Base-by-base conservation (phyloP, 2,113 vertebrate genomes). In the Dipodomys merriami region DNA sequence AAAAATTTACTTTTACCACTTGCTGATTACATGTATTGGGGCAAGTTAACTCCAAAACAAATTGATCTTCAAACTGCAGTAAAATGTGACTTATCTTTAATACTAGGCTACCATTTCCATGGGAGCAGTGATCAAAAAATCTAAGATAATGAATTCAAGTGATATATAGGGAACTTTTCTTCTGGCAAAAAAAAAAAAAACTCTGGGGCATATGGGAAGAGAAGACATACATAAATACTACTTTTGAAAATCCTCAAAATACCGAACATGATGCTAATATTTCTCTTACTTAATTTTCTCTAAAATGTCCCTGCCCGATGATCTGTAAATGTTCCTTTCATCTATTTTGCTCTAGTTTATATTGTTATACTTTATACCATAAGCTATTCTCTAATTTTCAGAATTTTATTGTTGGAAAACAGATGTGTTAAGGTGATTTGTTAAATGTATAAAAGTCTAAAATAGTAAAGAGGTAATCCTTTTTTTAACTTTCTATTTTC, bases 141-240 rank as follows among this genome's bases (percentile, higher is more conserved):
- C 7, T 82, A 30, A 83, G n/a, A 79, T 90, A 80, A 86, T 94
- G 46, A 6, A 82, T 82, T 94, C 60, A 87, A 90, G 83, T 65
- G 15, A 83, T 46, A 90, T 44, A 57, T 44, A 74, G 7, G 23
- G 29, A 78, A 57, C 69, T 74, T 64, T 91, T 74, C 5, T 18
- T 35, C 20, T 81, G 35, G 81, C 29, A 10, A 49, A 49, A 49
- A 39, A 39, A 39, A 39, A 89, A 83, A 72, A 15, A 62, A 83
- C 2, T 23, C 0, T 86, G 65, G 22, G 1, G 11, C 69, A 83
- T 79, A 10, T 72, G 10, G 27, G 4, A 19, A 80, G 65, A 84
- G 64, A 91, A 88, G 29, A 83, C 2, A 83, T 53, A 71, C 18
- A 73, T 10, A 77, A 53, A 83, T 16, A 78, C 3, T 57, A 71